Evolutionary conservation across 2,113 vertebrate species (phyloP), one percentile per base, ranked within the genome.

Genomic region (Gnathonemus echidnorhynchus): DNA sequence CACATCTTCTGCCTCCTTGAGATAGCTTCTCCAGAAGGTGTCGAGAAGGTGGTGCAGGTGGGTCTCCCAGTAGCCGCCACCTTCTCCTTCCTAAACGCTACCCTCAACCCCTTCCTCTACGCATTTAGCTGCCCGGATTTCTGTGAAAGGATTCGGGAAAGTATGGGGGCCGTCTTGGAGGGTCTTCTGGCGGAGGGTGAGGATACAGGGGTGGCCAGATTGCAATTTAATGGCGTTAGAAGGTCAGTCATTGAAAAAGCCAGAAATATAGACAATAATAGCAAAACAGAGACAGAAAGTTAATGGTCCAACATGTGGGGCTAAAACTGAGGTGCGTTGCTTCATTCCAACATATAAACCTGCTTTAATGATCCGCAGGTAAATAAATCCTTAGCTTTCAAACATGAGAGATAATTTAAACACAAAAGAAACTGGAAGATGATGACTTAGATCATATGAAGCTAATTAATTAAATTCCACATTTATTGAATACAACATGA

Each of bases 101-200:
- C 94, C 80, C 17, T 94, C 56, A 95, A 95, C 89, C 95, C 94
- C 31, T 89, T 95, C 80, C 93, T 95, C 53, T 95, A 95, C 17
- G 91, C 94, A 80, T 27, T 94, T 83, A 94, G 93, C 45, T 94
- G 94, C 84, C 94, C 91, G 0, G 92, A 92, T 46, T 66, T 95
- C 90, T 88, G 91, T 88, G 49, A 9, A 66, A 92, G 91, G 87
- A 91, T 95, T 91, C 91, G 90, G 84, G 85, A 89, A 90, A 94
- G 93, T 4, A 92, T 94, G 93, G 93, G 89, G 21, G 48, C 90
- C 0, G 92, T 94, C 48, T 89, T 94, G 7, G 94, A 94, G 91
- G 93, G 92, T n/a, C 92, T 94, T 89, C 90, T 94, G 89, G 87
- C 91, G 80, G 94, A 94, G 8, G 92, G 93, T 80, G 88, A 86